Evolutionary conservation across 2,888 invertebrate genomes (phyloP), one percentile per base, ranked within the genome.

Genomic region (Argyresthia goedartella): DNA sequence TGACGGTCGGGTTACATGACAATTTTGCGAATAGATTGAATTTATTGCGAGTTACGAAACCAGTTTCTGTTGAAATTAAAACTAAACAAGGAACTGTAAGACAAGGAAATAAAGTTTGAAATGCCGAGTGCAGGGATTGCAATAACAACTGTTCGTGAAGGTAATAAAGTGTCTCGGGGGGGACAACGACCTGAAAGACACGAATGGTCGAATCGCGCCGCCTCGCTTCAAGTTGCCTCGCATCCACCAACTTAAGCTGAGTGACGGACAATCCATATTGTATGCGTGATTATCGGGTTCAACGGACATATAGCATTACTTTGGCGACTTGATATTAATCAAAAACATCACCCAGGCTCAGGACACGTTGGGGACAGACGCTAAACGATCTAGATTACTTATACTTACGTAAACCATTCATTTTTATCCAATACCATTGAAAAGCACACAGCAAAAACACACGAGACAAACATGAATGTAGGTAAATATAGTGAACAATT

Each of bases 91-190:
- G 10, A 48, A 35, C 36, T 15, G 36, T 47, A 48, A 36, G 11
- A 0, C 15, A 15, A 36, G 48, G 60, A 57, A 59, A 63, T 62
- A 71, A 68, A 62, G 63, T 50, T 41, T 42, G 50, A 50, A 72
- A 78, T 79, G 79, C 78, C 76, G 76, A 77, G 76, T 14, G 6
- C 25, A 79, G 80, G 80, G 77, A 76, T 73, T 70, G 73, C 71
- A 74, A 73, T 78, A 77, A 79, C 74, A 74, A 73, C 74, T 73
- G 78, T 76, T 78, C 76, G 76, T 75, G 77, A 79, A 79, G 78
- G 73, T 72, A 80, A 69, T 80, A 74, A 74, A 75, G 71, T 64
- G 65, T 72, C 71, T 72, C 67, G 9, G 65, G 65, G 73, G 76
- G 84, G 81, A 79, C 84, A 74, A 73, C 79, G 84, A 84, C 84